These are phyloP conservation scores for Nyctalus aviator DNA, from an alignment of 2,797 vertebrate genomes.

Conservation along the genomic window DNA sequence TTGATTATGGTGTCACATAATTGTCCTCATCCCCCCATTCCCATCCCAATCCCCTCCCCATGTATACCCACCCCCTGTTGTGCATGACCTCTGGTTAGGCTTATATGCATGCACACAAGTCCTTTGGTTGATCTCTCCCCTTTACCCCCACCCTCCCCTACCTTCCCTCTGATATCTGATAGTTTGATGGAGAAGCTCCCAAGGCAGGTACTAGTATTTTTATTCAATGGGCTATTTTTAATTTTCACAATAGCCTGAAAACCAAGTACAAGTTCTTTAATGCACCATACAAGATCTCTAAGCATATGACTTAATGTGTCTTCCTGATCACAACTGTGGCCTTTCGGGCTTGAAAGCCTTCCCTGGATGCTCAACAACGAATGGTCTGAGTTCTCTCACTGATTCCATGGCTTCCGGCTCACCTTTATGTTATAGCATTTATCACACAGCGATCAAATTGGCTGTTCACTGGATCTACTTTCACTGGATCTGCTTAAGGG, in stretches of 20 bases:
- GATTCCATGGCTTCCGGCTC: neutral
- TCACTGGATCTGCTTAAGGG: neutral
- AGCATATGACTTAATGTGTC: neutral
- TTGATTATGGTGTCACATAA: neutral
- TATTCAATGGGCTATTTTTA: conserved; percentile 11
- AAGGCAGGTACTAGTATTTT: too few relatives aligned
- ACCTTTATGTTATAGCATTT: neutral
- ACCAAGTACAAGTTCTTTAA: neutral
- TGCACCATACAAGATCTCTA: neutral
- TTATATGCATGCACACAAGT: too few relatives aligned
- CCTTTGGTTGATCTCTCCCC: too few relatives aligned
- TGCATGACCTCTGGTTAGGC: too few relatives aligned
- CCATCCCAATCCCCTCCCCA: too few relatives aligned
- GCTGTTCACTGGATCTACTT: neutral
- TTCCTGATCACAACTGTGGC: neutral
- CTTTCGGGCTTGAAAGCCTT: neutral
- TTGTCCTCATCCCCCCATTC: too few relatives aligned
- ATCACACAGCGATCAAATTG: neutral
- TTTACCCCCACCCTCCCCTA: too few relatives aligned
- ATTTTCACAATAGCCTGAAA: neutral
- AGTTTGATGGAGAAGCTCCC: too few relatives aligned
- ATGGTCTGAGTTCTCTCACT: neutral
- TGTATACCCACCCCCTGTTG: too few relatives aligned
- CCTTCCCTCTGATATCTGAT: too few relatives aligned
- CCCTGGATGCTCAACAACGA: neutral